Percentiles rank a stretch among this genome's conserved stretches.
Conservation (phyloP, 2,888 invertebrate genomes). For the Troides oblongomaculatus region DNA sequence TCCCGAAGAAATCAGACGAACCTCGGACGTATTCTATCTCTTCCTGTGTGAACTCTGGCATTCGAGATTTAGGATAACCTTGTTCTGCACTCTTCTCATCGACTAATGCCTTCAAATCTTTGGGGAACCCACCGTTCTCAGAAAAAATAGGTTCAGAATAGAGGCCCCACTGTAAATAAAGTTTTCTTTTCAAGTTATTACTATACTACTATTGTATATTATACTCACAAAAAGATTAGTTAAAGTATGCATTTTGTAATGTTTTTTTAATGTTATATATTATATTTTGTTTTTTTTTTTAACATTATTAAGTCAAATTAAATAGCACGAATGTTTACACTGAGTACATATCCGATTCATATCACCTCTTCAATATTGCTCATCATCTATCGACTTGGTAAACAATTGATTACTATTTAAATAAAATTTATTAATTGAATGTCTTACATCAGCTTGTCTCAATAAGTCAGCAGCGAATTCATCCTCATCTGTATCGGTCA, state of each 20-base stretch:
- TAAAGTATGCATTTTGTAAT: too few species aligned
- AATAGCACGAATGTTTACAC: too few species aligned
- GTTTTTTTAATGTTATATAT: too few species aligned
- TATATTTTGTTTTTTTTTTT: too few species aligned
- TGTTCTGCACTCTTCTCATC: conserved; percentile 53
- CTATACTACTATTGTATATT: too few species aligned
- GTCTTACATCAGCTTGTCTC: conserved; percentile 43
- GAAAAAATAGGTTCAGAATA: conserved; percentile 70
- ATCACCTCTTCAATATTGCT: too few species aligned
- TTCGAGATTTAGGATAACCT: conserved; percentile 44
- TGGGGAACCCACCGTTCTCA: conserved; percentile 53
- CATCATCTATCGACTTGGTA: too few species aligned
- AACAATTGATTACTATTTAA: too few species aligned
- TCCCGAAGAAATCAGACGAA: conserved; percentile 67
- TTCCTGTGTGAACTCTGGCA: conserved; percentile 35
- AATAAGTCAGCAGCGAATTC: conserved; percentile 48
- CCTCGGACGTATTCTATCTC: conserved; percentile 47
- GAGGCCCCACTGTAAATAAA: conserved; percentile 56
- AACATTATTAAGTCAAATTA: too few species aligned
- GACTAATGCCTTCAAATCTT: conserved; percentile 63
- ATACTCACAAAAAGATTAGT: too few species aligned
- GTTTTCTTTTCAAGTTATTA: too few species aligned
- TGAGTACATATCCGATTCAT: too few species aligned
- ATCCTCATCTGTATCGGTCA: conserved; percentile 52
- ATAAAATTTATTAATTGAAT: not conserved